Base-by-base conservation (phyloP, 2,113 vertebrate genomes). In the Protomyctophum bolini region DNA sequence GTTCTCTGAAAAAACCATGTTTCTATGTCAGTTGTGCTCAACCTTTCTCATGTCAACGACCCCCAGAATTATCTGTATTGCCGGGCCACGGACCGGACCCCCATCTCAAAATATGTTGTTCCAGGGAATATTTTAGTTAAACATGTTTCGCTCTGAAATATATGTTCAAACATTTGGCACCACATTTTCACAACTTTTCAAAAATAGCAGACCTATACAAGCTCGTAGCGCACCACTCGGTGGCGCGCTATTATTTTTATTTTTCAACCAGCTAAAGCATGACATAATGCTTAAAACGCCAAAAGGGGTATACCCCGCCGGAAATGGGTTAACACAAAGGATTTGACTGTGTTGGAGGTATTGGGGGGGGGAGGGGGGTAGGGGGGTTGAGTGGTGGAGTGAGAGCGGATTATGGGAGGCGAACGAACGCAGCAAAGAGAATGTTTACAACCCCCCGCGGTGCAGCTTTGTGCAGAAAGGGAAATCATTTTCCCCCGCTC, bases 401-500 rank as follows among this genome's bases (percentile, higher is more conserved):
- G 78, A 28, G 49, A 66, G 83, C 76, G 75, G 83, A 82, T n/a
- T n/a, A n/a, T 82, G 48, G 29, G 66, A 85, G 85, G 82, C 59
- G 67, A 75, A 70, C 59, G 67, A 75, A 70, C 15, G 72, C 75
- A 48, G 78, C 57, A 21, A 21, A 21, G 63, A 75, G 79, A 79
- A 73, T 73, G 83, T 81, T 83, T 77, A 87, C 86, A 85, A 79
- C 79, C 83, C 87, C 87, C 82, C 61, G 86, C 70, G 77, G 90
- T 87, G 83, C 81, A 73, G 76, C 58, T 82, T 2, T 77, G 73
- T 86, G 83, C 77, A 75, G 73, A 86, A 81, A 80, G 67, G 85
- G 79, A 87, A 91, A 88, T 85, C 8, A 60, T 86, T 91, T 83
- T 83, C 83, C 89, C 79, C 89, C 79, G 83, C 75, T 74, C 75